phyloP scores from a whole-genome alignment of 2,888 invertebrate species.

The Heliconius ethilla region DNA sequence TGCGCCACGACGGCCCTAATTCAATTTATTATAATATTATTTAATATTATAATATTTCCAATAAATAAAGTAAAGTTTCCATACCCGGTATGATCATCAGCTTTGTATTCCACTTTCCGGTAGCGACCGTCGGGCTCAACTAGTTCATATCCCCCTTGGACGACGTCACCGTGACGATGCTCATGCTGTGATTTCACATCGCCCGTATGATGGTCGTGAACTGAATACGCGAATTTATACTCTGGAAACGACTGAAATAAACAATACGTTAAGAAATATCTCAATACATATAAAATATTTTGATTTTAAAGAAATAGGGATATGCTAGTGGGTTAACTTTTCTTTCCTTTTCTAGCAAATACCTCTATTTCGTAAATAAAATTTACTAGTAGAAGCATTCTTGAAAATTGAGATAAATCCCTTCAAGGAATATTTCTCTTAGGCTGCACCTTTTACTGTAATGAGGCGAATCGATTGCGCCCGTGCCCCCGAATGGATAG shows the following conservation, averaged over 20 bases:
- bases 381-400: too few relatives aligned
- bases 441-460: not conserved
- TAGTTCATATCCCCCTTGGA: conserved; percentile 84
- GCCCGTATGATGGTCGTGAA: conserved; percentile 81
- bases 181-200: conserved; percentile 81
- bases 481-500: too few relatives aligned
- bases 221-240: conserved; percentile 81
- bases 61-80: too few relatives aligned
- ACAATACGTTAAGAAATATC: not conserved
- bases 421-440: not conserved
- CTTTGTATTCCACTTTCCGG: conserved; percentile 85
- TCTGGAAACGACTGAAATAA: conserved; percentile 75
- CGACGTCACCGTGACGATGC: conserved; percentile 80
- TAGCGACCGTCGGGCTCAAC: conserved; percentile 84
- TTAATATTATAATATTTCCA: too few relatives aligned
- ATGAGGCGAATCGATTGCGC: too few relatives aligned
- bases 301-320: not conserved
- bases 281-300: not conserved
- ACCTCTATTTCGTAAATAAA: not conserved
- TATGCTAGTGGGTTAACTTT: not conserved
- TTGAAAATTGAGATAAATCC: not conserved
- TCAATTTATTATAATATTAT: too few relatives aligned
- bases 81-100: conserved; percentile 81
- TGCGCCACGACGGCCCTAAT: too few relatives aligned
- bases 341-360: not conserved